Conservation (phyloP, 2,797 vertebrate genomes). For the Ptychobarbus kaznakovi region DNA sequence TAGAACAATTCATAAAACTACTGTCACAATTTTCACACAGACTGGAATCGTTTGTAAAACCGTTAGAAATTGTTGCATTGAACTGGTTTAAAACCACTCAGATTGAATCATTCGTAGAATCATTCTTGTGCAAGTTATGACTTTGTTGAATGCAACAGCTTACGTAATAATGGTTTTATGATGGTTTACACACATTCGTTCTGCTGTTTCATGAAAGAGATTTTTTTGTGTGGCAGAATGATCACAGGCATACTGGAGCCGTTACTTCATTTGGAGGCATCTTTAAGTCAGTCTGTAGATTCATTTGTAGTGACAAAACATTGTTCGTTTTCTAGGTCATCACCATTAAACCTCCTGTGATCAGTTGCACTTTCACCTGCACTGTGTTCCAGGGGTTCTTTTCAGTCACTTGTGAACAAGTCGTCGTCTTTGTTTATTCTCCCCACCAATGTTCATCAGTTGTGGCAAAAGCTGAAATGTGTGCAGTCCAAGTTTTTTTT, state of each 20-base stretch:
- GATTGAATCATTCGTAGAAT: constrained; percentile 53
- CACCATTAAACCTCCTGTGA: neutral
- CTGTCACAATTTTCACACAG: neutral
- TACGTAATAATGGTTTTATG: neutral
- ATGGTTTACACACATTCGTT: neutral
- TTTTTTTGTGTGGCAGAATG: neutral
- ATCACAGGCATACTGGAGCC: neutral
- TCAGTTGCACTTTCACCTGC: constrained; percentile 8
- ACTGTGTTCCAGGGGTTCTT: neutral
- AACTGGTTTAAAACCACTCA: neutral
- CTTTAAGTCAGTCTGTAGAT: neutral
- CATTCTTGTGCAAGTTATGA: neutral
- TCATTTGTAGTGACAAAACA: neutral
- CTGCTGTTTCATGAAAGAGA: neutral
- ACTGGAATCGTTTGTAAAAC: constrained; percentile 21
- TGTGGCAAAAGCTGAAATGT: constrained; percentile 51
- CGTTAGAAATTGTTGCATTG: neutral
- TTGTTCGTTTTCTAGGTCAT: neutral
- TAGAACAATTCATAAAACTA: neutral
- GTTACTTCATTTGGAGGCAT: neutral
- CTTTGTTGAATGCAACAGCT: neutral
- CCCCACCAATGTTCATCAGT: neutral
- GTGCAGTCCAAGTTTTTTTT: constrained; percentile 64
- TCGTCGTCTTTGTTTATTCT: neutral
- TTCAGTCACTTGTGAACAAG: neutral